Base-by-base conservation (phyloP, 2,113 vertebrate genomes). In the Mola mola region DNA sequence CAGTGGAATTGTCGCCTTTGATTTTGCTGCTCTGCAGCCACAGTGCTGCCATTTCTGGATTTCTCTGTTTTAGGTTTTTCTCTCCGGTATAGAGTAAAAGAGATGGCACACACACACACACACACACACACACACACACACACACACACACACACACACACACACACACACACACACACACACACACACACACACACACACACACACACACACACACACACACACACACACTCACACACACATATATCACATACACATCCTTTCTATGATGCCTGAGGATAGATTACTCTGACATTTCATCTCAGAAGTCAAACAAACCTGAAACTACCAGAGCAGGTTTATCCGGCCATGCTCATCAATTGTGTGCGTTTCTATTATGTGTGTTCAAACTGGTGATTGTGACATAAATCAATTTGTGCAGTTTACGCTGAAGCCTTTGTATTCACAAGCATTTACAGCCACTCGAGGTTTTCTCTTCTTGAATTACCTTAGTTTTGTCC, bases 221-320 rank as follows among this genome's bases (percentile, higher is more conserved):
- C 67, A 40, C 38, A 38, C 36, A 31, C 60, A 67, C 38, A 65
- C n/a, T n/a, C 71, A 59, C 42, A 62, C 52, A 47, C 28, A 64
- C 8, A 44, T 62, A 40, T 33, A 38, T n/a, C 36, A 31, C 60
- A 67, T 34, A 65, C 71, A 66, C 49, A 67, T 67, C 64, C 64
- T 15, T 70, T 83, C 67, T 66, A 31, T 64, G 37, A 36, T 26
- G 75, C 83, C 79, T 56, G 15, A 68, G 82, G 80, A 51, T 58
- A 78, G 67, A 78, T 59, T 70, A 59, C 78, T 49, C 57, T 84
- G 80, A 75, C 80, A 81, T 84, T 68, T 84, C 85, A 64, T 83
- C 73, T 78, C 56, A 73, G 61, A 87, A 87, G 75, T 87, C 73
- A 89, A 87, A 88, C 81, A 88, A 84, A 79, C 68, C 65, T 72